Base-by-base conservation (phyloP, 2,797 vertebrate genomes). In the Amphiprion clarkii region DNA sequence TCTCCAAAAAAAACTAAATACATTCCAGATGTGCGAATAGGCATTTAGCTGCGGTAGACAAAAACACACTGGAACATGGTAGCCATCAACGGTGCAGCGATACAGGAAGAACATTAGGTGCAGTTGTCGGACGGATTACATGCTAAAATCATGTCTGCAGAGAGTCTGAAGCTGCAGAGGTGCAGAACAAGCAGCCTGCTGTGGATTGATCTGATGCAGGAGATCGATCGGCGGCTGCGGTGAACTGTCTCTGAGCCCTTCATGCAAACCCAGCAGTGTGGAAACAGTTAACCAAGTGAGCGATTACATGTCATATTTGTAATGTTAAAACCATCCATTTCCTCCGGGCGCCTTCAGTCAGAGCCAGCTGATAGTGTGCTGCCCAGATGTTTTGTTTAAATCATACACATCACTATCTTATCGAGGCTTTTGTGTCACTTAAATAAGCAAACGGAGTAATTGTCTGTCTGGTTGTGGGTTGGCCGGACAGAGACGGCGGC, bases 371-470 rank as follows among this genome's bases (percentile, higher is more conserved):
- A 86, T 52, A 48, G 77, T 82, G 70, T 86, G 81, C 65, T 39
- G 40, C 62, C 74, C 90, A 91, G 83, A 88, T 90, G 86, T 84
- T 82, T 55, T 9, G 0, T 64, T 39, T 40, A 21, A 80, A 44
- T 27, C 39, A 55, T 3, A 14, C 13, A 5, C 66, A 39, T 55
- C 25, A 3, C 19, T 52, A 40, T 78, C 42, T 58, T 74, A 71
- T 72, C 66, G 5, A 19, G 25, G 31, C 31, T 40, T 67, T 69
- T 27, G 17, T 71, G 6, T 57, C 27, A 16, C 67, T 57, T 40
- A 3, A 23, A 71, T 77, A 74, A 83, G 83, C 51, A 76, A 67
- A 69, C 11, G 40, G 1, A 3, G 16, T 61, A 3, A 55, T 49
- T 56, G n/a, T 40, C 13, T 1, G 57, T 66, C 25, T 71, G 39